Evolutionary conservation across 92 coral and sea anemone species (phyloP), one percentile per base, ranked within the genome.

Genomic region (Micromussa lordhowensis): DNA sequence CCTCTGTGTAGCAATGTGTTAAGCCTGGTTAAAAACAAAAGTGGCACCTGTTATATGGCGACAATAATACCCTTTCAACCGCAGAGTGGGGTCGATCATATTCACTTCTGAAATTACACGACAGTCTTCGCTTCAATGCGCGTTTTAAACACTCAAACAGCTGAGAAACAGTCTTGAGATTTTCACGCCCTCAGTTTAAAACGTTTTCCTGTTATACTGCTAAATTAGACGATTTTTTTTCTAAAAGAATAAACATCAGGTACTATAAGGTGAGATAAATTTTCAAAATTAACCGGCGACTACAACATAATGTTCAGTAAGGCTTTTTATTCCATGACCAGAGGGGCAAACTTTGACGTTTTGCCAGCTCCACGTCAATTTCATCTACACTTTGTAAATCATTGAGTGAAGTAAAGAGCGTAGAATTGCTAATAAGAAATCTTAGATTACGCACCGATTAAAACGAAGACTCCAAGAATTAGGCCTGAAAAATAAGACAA

Each of bases 381-480:
- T 22, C 3, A 71, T 19, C 53, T 18, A 30, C 18, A 10, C 26
- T 81, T 63, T 64, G 32, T 51, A 9, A 32, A 21, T 48, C 58
- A 15, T 19, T 73, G 35, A 68, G 18, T 48, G 32, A 35, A 54
- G 44, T 55, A 57, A 69, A 34, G 53, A 55, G 73, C n/a, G 31
- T 18, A 35, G 79, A 55, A 24, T n/a, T 3, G 81, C 35, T 55
- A 57, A 57, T 28, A 74, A 55, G 40, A 57, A 40, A 73, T 54
- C 30, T 55, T 14, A 15, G 72, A 84, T 38, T 57, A 84, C 88
- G n/a, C 75, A 84, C 88, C 88, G 75, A 74, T 74, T 36, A 84
- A 73, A 55, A 40, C 18, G 38, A 84, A 55, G 38, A 84, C 31
- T 16, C 81, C 86, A 32, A 82, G 86, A 29, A 82, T 3, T 9